Percentiles rank a stretch among this genome's conserved stretches.
Conservation (phyloP, 2,797 vertebrate genomes). For the Spinus pinus region DNA sequence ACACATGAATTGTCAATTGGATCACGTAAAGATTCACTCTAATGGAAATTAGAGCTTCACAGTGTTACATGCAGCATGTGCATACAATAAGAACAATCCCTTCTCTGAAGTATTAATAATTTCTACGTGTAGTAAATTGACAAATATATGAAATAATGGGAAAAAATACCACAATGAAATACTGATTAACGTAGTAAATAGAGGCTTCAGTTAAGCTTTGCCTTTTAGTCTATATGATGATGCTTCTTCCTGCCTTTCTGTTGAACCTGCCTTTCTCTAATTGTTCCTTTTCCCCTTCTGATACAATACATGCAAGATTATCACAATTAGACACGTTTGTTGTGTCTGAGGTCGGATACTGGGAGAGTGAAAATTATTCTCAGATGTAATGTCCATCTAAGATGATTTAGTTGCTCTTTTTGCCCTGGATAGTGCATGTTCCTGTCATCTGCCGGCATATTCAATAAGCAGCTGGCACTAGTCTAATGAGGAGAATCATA, state of each 20-base stretch:
- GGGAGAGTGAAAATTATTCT: not conserved
- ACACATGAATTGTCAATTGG: conserved; percentile 67
- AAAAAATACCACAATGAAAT: not conserved
- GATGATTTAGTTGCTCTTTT: not conserved
- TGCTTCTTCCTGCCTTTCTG: not conserved
- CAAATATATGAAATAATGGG: not conserved
- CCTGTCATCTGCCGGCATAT: not conserved
- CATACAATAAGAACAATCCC: not conserved
- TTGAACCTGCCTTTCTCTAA: not conserved
- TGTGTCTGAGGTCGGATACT: not conserved
- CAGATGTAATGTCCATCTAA: not conserved
- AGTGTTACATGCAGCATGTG: not conserved
- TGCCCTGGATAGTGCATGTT: not conserved
- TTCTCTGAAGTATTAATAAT: not conserved
- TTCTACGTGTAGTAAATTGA: not conserved
- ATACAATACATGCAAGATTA: not conserved
- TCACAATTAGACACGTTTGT: not conserved
- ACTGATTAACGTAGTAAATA: not conserved
- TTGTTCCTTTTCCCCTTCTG: not conserved
- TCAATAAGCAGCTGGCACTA: not conserved
- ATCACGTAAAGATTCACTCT: conserved; percentile 41
- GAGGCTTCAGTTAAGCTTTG: not conserved
- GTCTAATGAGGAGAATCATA: not conserved
- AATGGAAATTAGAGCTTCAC: conserved; percentile 38
- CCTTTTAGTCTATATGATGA: not conserved